Evolutionary conservation across 2,113 vertebrate genomes (phyloP).

Genomic region (Candoia aspera): DNA sequence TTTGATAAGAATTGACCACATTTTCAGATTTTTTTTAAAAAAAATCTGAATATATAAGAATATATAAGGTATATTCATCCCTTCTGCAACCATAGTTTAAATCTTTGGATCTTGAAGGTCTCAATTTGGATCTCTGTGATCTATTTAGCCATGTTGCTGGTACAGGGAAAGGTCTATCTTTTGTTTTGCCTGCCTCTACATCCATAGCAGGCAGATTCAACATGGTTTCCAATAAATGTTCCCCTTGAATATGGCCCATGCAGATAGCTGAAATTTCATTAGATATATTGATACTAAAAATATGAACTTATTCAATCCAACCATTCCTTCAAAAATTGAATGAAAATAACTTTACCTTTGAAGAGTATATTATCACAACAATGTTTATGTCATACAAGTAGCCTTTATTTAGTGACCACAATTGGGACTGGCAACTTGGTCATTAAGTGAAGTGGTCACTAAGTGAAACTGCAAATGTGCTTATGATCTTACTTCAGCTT

Average conservation of each 20-base stretch:
- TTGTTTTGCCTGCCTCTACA: not conserved
- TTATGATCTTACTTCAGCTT: not conserved
- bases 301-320: not conserved
- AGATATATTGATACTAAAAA: not conserved
- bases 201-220: not conserved
- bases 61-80: not conserved
- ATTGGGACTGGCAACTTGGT: not conserved
- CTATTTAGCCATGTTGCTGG: not conserved
- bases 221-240: not conserved
- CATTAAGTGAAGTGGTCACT: not conserved
- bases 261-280: not conserved
- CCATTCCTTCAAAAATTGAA: not conserved
- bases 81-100: not conserved
- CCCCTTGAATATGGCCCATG: not conserved
- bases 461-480: not conserved
- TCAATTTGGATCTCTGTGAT: not conserved
- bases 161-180: not conserved
- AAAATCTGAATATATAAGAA: not conserved
- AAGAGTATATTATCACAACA: not conserved
- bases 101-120: not conserved
- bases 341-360: not conserved
- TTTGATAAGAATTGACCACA: not conserved
- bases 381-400: not conserved
- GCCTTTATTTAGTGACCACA: not conserved
- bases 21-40: not conserved